Base-by-base conservation (phyloP, 1,140 invertebrate species). In the Armadillidium nasatum region DNA sequence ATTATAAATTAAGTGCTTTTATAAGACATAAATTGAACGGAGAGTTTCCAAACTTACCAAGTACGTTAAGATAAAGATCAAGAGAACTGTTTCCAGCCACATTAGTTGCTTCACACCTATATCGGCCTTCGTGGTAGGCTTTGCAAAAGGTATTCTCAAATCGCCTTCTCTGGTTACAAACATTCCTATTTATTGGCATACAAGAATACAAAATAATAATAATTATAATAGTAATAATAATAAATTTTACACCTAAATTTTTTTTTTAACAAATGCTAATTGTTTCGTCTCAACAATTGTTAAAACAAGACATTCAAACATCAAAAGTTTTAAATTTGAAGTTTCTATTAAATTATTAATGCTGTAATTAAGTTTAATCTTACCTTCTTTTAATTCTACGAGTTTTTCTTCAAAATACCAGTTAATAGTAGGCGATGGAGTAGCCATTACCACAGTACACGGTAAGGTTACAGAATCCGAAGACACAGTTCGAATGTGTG, bases 31-130 rank as follows among this genome's bases (percentile, higher is more conserved):
- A 33, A 33, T 6, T 6, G 7, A 66, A 2, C 23, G 2, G 2
- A 23, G 4, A 3, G 2, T 33, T 33, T 21, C 10, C 0, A 44
- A 76, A 77, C 81, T 77, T 82, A 87, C 86, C 84, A 80, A 84
- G 83, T 6, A 87, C 83, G 77, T 84, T 82, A 10, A 87, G 50
- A 50, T 80, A 79, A 4, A 84, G 82, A 44, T 82, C 79, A 74
- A 83, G 83, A 0, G 86, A 84, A 9, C 84, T 82, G 79, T 86
- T 86, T 7, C 86, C 86, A 33, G 84, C 86, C 67, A 85, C 81
- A 79, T 87, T 87, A 43, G 80, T 82, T 7, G 86, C 86, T 33
- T 83, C 74, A 82, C 86, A 87, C 7, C 83, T 79, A 74, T 86
- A 87, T 3, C 84, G 83, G 23, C 85, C 85, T 71, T 85, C 84